Evolutionary conservation across 2,888 invertebrate species (phyloP).

Genomic region (Eupithecia subumbrata): DNA sequence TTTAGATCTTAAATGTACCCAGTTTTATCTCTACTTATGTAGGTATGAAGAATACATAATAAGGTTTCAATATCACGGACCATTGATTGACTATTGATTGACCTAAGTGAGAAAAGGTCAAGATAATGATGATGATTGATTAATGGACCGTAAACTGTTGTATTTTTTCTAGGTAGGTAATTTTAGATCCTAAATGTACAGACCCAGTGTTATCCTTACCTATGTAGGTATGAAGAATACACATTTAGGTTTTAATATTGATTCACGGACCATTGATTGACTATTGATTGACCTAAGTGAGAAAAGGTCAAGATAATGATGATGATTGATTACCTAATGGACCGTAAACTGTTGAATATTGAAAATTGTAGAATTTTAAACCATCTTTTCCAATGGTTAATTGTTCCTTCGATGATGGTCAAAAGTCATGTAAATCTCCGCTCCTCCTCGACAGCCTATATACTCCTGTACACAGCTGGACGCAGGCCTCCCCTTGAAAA

Average conservation of each 20-base stretch:
- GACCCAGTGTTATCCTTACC: neutral
- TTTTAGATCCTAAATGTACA: neutral
- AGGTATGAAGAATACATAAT: neutral
- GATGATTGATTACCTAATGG: neutral
- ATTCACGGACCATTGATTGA: neutral
- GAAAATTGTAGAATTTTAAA: neutral
- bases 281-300: no score
- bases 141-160: neutral
- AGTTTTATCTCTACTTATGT: neutral
- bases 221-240: neutral
- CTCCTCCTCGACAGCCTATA: no score
- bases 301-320: no score
- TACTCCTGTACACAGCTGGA: no score
- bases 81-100: no score
- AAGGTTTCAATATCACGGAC: neutral
- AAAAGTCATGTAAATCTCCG: no score
- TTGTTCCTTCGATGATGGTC: neutral
- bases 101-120: no score
- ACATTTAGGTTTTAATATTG: neutral
- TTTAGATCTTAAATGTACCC: neutral
- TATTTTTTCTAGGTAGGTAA: neutral
- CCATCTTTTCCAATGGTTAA: no score
- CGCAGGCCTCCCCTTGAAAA: no score
- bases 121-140: neutral
- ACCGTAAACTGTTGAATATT: neutral